Base-by-base conservation (phyloP, 2,113 vertebrate genomes). In the Gobiocypris rarus region DNA sequence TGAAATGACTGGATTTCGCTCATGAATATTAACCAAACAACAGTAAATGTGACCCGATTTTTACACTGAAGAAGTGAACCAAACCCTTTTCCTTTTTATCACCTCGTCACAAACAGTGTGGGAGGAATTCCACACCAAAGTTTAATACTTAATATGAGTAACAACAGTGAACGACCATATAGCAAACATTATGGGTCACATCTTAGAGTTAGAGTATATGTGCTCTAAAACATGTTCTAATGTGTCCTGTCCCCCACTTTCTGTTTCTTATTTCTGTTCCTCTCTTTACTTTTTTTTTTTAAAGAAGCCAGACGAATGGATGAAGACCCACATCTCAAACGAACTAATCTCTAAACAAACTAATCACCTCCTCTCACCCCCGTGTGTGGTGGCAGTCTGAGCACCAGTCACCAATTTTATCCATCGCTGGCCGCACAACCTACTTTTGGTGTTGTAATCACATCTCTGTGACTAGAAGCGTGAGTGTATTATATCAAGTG, bases 331-430 rank as follows among this genome's bases (percentile, higher is more conserved):
- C 45, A 82, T 70, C 58, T 63, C 77, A 59, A 48, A 75, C 24
- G 63, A 85, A 56, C 48, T 71, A n/a, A 73, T 50, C 31, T 73
- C 74, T 38, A 22, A 79, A 70, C 31, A 65, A 77, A 77, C 70
- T 82, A 65, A 85, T 75, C 80, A 85, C 28, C 54, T 26, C 41
- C 76, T 71, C 71, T 59, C 38, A 28, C 38, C 41, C 73, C n/a
- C n/a, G n/a, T n/a, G n/a, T 78, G 48, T 61, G 76, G 43, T 45
- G 78, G 24, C 75, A 76, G 79, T 43, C 38, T 63, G 78, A 77
- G 73, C 54, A 65, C 65, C 45, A 71, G 34, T 77, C 81, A 58
- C 79, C 58, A 85, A 65, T 87, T 87, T 74, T 50, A 83, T 75
- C 69, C 75, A 58, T 77, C 83, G 77, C 26, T 87, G 56, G 26